Percentiles rank a stretch among this genome's conserved stretches.
Conservation (phyloP, 2,888 invertebrate genomes). For the Auanema sp. region DNA sequence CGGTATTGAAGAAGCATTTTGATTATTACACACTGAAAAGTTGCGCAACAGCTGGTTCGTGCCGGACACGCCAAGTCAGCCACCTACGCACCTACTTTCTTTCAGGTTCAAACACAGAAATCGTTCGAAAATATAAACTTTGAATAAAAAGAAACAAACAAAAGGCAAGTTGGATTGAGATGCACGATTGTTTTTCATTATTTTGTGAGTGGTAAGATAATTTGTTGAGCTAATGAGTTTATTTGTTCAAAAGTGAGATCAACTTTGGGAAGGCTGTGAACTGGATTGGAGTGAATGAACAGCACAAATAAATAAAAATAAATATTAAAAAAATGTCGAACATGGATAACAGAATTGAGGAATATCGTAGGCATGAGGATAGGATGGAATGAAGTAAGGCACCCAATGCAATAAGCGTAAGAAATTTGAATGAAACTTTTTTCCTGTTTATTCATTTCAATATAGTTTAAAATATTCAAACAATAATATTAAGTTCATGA, state of each 20-base stretch:
- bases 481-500: slow-evolving; percentile 4
- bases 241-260: not conserved
- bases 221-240: no score
- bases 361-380: not conserved
- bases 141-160: slow-evolving; percentile 1
- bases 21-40: slow-evolving; percentile 17
- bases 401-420: not conserved
- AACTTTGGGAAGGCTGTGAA: not conserved
- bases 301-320: not conserved
- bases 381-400: not conserved
- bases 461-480: not conserved
- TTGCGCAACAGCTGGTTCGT: slow-evolving; percentile 21
- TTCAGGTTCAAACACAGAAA: slow-evolving; percentile 4
- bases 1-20: slow-evolving; percentile 19
- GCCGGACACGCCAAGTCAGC: slow-evolving; percentile 7
- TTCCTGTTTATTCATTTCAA: not conserved
- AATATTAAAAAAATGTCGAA: slow-evolving; percentile 1
- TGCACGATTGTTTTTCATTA: not conserved
- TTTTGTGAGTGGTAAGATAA: slow-evolving; percentile 2
- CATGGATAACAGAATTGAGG: not conserved
- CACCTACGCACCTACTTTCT: not conserved
- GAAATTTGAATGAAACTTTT: slow-evolving; percentile 17
- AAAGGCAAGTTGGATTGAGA: slow-evolving; percentile 1
- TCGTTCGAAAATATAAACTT: not conserved
- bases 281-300: not conserved